Evolutionary conservation across 2,888 invertebrate genomes (phyloP), one percentile per base, ranked within the genome.

Genomic region (Rhyacophila evoluta): DNA sequence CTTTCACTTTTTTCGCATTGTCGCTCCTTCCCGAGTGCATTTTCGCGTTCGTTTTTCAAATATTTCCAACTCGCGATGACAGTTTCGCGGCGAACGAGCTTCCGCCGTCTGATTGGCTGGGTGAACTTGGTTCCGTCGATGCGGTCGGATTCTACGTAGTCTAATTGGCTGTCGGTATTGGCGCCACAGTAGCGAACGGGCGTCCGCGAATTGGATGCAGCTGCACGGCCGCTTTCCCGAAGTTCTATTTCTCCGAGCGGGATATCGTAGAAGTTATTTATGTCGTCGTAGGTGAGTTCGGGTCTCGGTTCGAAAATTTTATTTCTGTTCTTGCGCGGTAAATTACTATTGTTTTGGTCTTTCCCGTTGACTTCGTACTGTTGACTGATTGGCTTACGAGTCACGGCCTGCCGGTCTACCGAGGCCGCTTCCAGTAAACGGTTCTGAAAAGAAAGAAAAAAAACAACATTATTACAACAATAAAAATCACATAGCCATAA

Each of bases 21-120:
- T n/a, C 12, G 25, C 33, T 77, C 74, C 29, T 71, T 74, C 0
- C 90, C 90, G 38, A 90, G 84, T 74, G 90, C 89, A 80, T 86
- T 86, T 80, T 90, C 90, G 4, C 90, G 85, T 81, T 90, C 90
- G 79, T 89, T 89, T 84, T 90, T 90, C 84, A 90, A 83, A 82
- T 86, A 88, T 83, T 88, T 89, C 90, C 90, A 90, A 0, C 89
- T 89, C 28, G 90, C 90, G 25, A 90, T 90, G 37, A 90, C 89
- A 0, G 89, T 88, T 83, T 90, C 90, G 8, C 90, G 85, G 1
- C 90, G 86, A 84, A 89, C 89, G 33, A 89, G 89, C 84, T 87
- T 89, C 39, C 77, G 74, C 29, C 55, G 29, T 11, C 29, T 28
- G 41, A 33, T n/a, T 55, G 74, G 55, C 74, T 72, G 36, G 37